These are phyloP conservation scores for Coregonus clupeaformis DNA, from an alignment of 2,113 vertebrate species.

Conservation along the genomic window DNA sequence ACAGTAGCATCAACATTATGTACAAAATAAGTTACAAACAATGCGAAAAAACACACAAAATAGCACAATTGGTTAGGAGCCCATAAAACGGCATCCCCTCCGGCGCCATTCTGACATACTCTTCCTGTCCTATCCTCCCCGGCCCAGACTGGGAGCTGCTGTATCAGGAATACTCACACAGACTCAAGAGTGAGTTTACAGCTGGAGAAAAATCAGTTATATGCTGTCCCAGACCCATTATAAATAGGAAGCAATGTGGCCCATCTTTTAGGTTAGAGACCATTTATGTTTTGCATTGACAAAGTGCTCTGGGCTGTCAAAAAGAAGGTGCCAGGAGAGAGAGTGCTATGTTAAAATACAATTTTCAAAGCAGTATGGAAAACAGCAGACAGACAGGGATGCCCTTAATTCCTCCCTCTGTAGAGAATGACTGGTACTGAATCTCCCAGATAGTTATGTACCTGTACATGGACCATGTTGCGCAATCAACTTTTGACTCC, in stretches of 20 bases:
- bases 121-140: constrained; percentile 29
- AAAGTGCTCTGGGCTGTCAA: too few relatives aligned
- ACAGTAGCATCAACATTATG: too few relatives aligned
- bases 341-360: background rate
- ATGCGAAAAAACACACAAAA: too few relatives aligned
- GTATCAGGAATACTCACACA: background rate
- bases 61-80: too few relatives aligned
- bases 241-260: constrained; percentile 47
- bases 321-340: background rate
- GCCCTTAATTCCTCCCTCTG: background rate
- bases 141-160: constrained; percentile 30
- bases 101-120: constrained; percentile 32
- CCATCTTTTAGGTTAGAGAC: constrained; percentile 38
- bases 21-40: too few relatives aligned
- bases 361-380: constrained; percentile 8
- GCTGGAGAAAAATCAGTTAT: constrained; percentile 35
- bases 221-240: constrained; percentile 34
- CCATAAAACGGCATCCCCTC: too few relatives aligned
- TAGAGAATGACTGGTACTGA: background rate
- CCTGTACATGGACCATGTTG: too few relatives aligned
- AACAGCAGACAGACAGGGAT: background rate
- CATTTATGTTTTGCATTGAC: constrained; percentile 28
- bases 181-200: constrained; percentile 17
- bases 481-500: too few relatives aligned
- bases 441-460: background rate